Base-by-base conservation (phyloP, 2,113 vertebrate genomes). In the Passer montanus region DNA sequence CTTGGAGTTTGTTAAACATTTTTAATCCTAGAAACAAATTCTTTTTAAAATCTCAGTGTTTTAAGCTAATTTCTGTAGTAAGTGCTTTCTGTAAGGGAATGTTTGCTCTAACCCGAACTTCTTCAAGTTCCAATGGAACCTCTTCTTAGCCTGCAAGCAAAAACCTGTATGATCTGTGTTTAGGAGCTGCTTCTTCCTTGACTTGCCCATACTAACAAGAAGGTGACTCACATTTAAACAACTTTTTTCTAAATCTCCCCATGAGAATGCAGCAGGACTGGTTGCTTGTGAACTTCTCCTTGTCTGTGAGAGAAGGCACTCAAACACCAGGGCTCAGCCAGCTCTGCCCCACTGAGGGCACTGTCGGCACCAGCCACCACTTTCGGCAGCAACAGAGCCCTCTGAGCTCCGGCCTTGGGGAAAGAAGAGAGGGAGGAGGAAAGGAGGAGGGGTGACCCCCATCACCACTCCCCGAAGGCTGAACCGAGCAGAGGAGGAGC, bases 381-480 rank as follows among this genome's bases (percentile, higher is more conserved):
- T 16, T 2, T 4, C 1, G 0, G 18, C 23, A 18, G 10, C 2
- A 7, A 27, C 31, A 26, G 9, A 5, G 0, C 1, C 7, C 26
- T 23, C 16, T 11, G 15, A 64, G 27, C 44, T 56, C 53, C 1
- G 7, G 21, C 16, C 41, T 46, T 33, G 43, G 24, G 39, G 4
- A 4, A 52, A 46, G 28, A 43, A 33, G 6, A 43, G 28, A 11
- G 2, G 7, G 64, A 37, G 13, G 39, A 88, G 63, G 35, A 39
- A 44, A n/a, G 12, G 33, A 89, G 64, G 47, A 28, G 44, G 58
- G 15, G 59, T 33, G 60, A 33, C 41, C 4, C 22, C 26, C 12
- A 26, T 52, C 30, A 60, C 89, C 89, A 80, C 89, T 56, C 77
- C 81, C 69, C 53, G 15, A 37, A 31, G 31, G 44, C 74, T 85